Percentiles rank a stretch among this genome's conserved stretches.
These are phyloP conservation scores for Sardinella longiceps DNA, from an alignment of 2,797 vertebrate genomes.

Conservation along the genomic window DNA sequence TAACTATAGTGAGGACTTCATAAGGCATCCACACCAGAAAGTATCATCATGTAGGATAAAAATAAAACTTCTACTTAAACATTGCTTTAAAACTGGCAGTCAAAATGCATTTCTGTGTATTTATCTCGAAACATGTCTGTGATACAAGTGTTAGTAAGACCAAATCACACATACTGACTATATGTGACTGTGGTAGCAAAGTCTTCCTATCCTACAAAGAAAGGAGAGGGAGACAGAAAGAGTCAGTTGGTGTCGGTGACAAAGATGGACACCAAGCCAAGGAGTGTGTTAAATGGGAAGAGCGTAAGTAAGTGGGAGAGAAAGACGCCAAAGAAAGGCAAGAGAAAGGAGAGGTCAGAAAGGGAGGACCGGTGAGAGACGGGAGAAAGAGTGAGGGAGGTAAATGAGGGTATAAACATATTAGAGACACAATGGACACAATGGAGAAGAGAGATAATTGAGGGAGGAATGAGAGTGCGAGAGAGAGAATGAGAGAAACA, in stretches of 20 bases:
- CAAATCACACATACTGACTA: neutral
- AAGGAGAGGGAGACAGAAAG: neutral
- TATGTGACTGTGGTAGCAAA: neutral
- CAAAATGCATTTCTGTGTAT: neutral
- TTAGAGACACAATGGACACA: neutral
- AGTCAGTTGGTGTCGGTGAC: neutral
- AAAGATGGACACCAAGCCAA: neutral
- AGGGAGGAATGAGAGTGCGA: neutral
- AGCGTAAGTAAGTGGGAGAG: neutral
- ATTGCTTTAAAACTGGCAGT: no score
- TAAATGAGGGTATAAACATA: conserved; percentile 8
- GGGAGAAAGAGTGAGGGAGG: neutral
- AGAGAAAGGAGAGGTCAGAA: conserved; percentile 15
- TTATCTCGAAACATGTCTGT: neutral
- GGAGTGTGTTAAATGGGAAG: neutral
- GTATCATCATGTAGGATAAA: no score
- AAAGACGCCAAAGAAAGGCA: neutral
- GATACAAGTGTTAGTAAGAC: neutral
- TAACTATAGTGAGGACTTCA: no score
- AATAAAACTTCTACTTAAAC: no score
- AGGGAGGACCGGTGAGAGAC: neutral
- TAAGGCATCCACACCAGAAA: no score
- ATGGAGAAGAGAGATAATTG: conserved; percentile 16
- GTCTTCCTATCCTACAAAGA: neutral
- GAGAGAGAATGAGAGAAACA: neutral